Evolutionary conservation across 2,888 invertebrate species (phyloP), one percentile per base, ranked within the genome.

Genomic region (Dasysyrphus albostriatus): DNA sequence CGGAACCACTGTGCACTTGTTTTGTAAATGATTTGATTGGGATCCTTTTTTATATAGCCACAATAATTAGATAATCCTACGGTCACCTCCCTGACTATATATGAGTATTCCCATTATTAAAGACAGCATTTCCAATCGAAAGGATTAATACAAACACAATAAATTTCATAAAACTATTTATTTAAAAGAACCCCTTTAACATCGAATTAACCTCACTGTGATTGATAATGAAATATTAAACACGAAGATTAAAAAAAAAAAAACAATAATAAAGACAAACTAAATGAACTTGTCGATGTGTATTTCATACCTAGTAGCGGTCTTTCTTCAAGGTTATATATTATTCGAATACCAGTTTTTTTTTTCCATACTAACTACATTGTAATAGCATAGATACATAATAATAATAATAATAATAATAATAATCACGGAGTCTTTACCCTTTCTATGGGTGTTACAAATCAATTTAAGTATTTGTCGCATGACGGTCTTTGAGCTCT

Each of bases 241-340:
- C 49, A 56, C 63, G 29, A 76, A 63, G 16, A 6, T n/a, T 19
- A 56, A 65, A 72, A 58, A 65, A 42, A 54, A 76, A 58, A 16
- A 47, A 56, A 16, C 12, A 65, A 59, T 56, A 51, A 67, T 74
- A 73, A 49, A 39, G 16, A 37, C 70, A 56, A 54, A 67, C 37
- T 19, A 39, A 81, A 81, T 67, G 61, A 85, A 73, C 72, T 73
- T 80, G 76, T 67, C 61, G 24, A 14, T 54, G 42, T 74, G 44
- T 67, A 19, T 49, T 19, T 34, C 24, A 3, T 16, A 37, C 32
- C 5, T 67, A 70, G 61, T 61, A 76, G 84, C 81, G 56, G 67
- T 59, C 16, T 69, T 54, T 81, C 76, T 69, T 77, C 76, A 85
- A 85, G 81, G 84, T 47, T 73, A 44, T 61, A 14, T 39, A 14